Evolutionary conservation across 2,797 vertebrate species (phyloP), one percentile per base, ranked within the genome.

Genomic region (Pipistrellus pipistrellus): DNA sequence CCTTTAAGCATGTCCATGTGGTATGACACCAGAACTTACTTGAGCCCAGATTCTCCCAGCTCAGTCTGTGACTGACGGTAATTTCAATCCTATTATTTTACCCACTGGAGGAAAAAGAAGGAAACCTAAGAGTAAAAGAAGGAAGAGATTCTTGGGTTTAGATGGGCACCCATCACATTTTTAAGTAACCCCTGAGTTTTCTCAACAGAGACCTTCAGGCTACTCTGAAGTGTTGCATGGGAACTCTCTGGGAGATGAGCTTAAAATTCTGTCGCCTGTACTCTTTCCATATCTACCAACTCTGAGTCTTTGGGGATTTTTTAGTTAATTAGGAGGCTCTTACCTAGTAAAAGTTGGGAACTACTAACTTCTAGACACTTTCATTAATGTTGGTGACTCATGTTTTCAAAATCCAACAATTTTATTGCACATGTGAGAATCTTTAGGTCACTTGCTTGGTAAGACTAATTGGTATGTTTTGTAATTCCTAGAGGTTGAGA

Each of bases 361-460:
- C 55, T 30, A 78, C 17, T 82, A 76, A 73, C 68, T 41, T 95
- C 64, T 41, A 66, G 44, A 73, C 20, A 46, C 32, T 90, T 86
- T 76, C 46, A 62, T 76, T 76, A 62, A 88, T 81, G 84, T 85
- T 9, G 10, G 15, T 90, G 46, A 86, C 72, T 66, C 64, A 41
- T 85, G 41, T 84, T 95, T 95, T 76, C 59, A 83, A 82, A 91
- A 62, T 55, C 27, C 59, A 35, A 41, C 72, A 44, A 6, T 87
- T 72, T 13, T 55, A 59, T 72, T 71, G n/a, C 27, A 68, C 38
- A 48, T 27, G 10, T 59, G 35, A 41, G 15, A 84, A 72, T 90
- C 46, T 92, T 88, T 64, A 91, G 81, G 32, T 78, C 75, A 27
- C 30, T 81, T 73, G 11, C 48, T 90, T 84, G 59, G 12, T 53